Conservation (phyloP, 2,888 invertebrate species). For the Noctua fimbriata region DNA sequence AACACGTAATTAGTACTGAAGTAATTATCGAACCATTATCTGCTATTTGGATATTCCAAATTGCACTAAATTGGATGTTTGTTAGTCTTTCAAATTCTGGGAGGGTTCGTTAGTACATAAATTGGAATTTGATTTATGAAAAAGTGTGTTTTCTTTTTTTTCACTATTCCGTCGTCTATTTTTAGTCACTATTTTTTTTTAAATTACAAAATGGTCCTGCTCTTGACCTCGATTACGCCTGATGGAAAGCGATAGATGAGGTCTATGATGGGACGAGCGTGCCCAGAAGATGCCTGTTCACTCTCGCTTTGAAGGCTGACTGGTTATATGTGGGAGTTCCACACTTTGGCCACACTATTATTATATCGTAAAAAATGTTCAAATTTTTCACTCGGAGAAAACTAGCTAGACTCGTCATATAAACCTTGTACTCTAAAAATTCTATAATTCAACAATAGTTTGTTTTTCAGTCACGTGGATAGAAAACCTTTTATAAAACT, state of each 20-base stretch:
- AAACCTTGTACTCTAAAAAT: neutral
- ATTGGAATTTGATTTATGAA: neutral
- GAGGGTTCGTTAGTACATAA: neutral
- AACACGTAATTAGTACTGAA: constrained; percentile 35
- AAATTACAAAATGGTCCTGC: too few species aligned
- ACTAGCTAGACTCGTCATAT: too few species aligned
- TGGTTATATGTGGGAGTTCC: too few species aligned
- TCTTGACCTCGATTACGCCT: too few species aligned
- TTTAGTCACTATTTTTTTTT: too few species aligned
- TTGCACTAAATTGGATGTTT: constrained; percentile 26
- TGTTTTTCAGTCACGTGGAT: neutral
- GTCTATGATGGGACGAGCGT: too few species aligned
- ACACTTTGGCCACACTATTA: too few species aligned
- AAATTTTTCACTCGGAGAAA: neutral
- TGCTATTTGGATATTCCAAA: constrained; percentile 24
- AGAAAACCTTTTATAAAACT: neutral
- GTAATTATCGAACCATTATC: constrained; percentile 25
- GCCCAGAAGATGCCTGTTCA: too few species aligned
- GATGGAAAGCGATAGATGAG: too few species aligned
- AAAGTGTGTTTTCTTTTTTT: neutral
- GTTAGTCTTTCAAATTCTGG: neutral
- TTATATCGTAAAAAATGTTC: neutral
- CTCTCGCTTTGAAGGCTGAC: too few species aligned
- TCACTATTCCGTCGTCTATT: too few species aligned
- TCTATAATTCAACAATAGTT: neutral